A percentile compares a stretch with the other conserved stretches of the same genome.
Conservation (phyloP, 1,140 invertebrate genomes). For the Sycophaga agraensis region DNA sequence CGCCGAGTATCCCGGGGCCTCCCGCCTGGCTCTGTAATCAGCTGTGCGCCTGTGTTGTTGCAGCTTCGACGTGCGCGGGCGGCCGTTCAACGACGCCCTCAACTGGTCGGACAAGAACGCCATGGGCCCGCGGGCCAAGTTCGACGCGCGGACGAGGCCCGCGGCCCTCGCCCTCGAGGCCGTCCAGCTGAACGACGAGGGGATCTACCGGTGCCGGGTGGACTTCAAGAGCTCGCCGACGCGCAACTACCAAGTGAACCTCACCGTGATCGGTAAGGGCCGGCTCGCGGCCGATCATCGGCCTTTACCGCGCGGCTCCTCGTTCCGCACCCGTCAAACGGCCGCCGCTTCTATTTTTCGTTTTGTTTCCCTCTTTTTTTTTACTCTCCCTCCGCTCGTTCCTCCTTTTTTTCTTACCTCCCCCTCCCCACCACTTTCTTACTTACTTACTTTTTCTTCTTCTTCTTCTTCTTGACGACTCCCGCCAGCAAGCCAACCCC, state of each 20-base stretch:
- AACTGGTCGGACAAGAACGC: slow-evolving; percentile 77
- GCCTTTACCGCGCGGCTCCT: no score
- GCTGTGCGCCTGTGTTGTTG: no score
- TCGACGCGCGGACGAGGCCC: slow-evolving; percentile 71
- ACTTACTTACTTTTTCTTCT: no score
- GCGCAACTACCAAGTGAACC: slow-evolving; percentile 84
- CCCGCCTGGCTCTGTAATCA: no score
- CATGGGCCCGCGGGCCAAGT: slow-evolving; percentile 78
- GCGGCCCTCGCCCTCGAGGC: slow-evolving; percentile 78
- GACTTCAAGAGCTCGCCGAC: slow-evolving; percentile 90
- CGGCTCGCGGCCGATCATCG: no score
- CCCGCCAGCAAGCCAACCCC: neutral
- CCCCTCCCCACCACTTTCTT: no score
- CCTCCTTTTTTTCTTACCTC: neutral
- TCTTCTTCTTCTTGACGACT: no score
- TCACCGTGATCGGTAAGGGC: slow-evolving; percentile 91
- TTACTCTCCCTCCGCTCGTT: neutral
- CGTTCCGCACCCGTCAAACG: neutral
- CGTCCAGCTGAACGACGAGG: slow-evolving; percentile 80
- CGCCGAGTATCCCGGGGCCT: no score
- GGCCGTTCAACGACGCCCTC: slow-evolving; percentile 73
- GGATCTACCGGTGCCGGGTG: slow-evolving; percentile 83
- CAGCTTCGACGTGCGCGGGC: slow-evolving; percentile 80
- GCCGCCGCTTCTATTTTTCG: neutral
- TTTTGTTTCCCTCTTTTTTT: no score